Conservation (phyloP, 2,113 vertebrate species). For the Labrus mixtus region DNA sequence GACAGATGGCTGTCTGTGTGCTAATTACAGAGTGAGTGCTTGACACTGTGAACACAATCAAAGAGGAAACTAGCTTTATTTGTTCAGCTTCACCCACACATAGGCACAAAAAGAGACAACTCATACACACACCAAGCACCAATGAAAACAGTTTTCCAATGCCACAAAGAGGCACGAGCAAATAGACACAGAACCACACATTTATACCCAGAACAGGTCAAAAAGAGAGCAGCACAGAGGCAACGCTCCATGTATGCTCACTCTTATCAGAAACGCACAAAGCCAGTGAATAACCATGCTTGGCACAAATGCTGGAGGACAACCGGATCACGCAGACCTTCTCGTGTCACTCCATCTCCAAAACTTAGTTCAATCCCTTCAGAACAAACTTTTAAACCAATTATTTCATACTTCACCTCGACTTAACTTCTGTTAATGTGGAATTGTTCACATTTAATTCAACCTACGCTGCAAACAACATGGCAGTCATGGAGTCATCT, state of each 20-base stretch:
- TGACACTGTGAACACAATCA: conserved; percentile 82
- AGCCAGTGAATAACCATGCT: conserved; percentile 24
- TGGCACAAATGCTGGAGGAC: conserved; percentile 36
- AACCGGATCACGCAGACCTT: conserved; percentile 32
- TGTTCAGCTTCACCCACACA: conserved; percentile 77
- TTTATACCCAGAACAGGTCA: conserved; percentile 8
- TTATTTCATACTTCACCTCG: not conserved
- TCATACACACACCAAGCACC: conserved; percentile 48
- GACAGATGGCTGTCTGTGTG: conserved; percentile 84
- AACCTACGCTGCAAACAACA: not conserved
- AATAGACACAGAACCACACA: conserved; percentile 30
- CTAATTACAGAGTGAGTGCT: conserved; percentile 81
- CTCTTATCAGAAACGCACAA: conserved; percentile 43
- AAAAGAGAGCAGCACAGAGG: conserved; percentile 35
- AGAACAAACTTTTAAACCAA: not conserved
- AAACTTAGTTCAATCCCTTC: conserved; percentile 1
- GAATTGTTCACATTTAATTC: not conserved
- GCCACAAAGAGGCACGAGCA: conserved; percentile 38
- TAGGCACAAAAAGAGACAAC: conserved; percentile 29
- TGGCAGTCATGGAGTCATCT: not conserved
- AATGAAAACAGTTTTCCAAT: conserved; percentile 49
- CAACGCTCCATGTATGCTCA: conserved; percentile 16
- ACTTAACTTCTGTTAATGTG: not conserved
- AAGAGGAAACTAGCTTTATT: conserved; percentile 78
- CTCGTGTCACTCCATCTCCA: not conserved